These are phyloP conservation scores for Dipus sagitta DNA, from an alignment of 2,797 vertebrate genomes.

Conservation along the genomic window DNA sequence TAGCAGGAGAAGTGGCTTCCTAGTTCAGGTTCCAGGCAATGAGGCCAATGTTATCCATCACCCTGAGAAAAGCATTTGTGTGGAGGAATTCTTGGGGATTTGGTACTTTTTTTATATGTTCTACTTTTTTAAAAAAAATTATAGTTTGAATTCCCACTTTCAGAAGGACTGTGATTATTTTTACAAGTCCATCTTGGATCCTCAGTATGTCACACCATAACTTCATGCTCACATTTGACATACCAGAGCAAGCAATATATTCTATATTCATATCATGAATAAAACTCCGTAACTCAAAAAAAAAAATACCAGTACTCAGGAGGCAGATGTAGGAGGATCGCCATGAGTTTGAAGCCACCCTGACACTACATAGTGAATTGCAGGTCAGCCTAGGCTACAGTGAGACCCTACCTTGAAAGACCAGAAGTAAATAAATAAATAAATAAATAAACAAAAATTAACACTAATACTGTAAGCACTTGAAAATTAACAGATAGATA, in stretches of 20 bases:
- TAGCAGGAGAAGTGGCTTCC: not conserved
- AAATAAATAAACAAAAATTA: slow-evolving; percentile 51
- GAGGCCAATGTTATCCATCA: not conserved
- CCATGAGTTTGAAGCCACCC: too few species aligned
- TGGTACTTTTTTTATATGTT: slow-evolving; percentile 15
- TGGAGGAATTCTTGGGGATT: slow-evolving; percentile 56
- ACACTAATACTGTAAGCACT: not conserved
- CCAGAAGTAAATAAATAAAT: too few species aligned
- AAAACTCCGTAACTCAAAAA: slow-evolving; percentile 19
- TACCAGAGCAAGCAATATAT: slow-evolving; percentile 52
- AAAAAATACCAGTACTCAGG: too few species aligned
- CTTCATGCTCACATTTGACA: slow-evolving; percentile 68
- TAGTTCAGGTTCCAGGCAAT: not conserved
- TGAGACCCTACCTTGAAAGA: too few species aligned
- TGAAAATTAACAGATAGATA: not conserved
- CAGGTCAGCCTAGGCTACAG: too few species aligned
- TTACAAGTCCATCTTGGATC: slow-evolving; percentile 66
- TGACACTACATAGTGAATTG: too few species aligned
- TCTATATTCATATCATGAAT: slow-evolving; percentile 61
- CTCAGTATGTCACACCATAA: slow-evolving; percentile 60
- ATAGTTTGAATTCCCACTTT: slow-evolving; percentile 66
- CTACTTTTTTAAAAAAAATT: not conserved
- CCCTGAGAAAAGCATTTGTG: not conserved
- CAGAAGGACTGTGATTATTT: slow-evolving; percentile 70
- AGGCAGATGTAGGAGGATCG: too few species aligned